Conservation (phyloP, 2,797 vertebrate species). For the Morus bassanus region DNA sequence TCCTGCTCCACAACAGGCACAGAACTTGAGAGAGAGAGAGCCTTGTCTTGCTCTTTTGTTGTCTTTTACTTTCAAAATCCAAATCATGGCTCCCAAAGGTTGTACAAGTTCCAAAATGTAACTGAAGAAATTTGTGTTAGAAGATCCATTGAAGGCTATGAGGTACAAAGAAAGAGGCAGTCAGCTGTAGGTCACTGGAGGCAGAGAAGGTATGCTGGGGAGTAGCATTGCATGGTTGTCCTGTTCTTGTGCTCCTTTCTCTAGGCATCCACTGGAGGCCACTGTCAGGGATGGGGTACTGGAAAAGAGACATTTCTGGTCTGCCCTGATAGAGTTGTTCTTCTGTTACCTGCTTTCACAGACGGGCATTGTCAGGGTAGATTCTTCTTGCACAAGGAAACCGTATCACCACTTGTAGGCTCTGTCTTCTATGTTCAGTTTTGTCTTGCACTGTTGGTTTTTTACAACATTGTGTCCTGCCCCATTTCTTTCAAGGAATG, state of each 20-base stretch:
- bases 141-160: background rate
- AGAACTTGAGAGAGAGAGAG: background rate
- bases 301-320: background rate
- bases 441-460: background rate
- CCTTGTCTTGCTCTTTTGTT: background rate
- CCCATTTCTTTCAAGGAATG: background rate
- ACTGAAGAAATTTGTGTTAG: background rate
- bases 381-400: background rate
- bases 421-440: background rate
- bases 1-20: background rate
- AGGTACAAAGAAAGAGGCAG: background rate
- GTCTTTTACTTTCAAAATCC: background rate
- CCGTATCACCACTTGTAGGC: rapidly evolving
- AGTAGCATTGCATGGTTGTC: rapidly evolving
- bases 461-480: rapidly evolving
- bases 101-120: background rate
- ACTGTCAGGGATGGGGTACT: background rate
- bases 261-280: background rate
- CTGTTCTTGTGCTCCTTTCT: background rate
- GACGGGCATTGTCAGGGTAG: rapidly evolving
- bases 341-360: background rate
- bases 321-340: background rate
- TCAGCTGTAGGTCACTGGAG: background rate
- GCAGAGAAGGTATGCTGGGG: background rate
- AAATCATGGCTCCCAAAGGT: background rate